Evolutionary conservation across 2,797 vertebrate genomes (phyloP).

Genomic region (Chloroceryle inda): DNA sequence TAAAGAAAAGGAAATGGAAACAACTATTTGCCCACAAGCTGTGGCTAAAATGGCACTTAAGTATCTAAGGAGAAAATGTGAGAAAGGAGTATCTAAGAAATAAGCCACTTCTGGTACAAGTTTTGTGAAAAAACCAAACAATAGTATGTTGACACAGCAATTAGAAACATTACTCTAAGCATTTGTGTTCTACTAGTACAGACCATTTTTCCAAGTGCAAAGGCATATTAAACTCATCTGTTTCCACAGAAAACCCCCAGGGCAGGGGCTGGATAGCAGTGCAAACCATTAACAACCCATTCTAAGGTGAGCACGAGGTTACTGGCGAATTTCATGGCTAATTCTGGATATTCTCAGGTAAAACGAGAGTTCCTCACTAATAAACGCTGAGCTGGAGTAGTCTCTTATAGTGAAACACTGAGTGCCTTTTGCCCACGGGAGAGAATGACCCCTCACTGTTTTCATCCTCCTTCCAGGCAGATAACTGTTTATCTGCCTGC

Average conservation of each 20-base stretch:
- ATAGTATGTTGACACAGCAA: neutral
- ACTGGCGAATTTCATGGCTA: neutral
- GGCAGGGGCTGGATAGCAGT: neutral
- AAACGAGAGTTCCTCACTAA: neutral
- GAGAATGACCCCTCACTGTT: neutral
- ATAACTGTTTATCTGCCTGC: neutral
- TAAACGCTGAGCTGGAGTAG: neutral
- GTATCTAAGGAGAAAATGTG: neutral
- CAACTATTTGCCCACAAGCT: neutral
- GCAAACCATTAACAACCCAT: neutral
- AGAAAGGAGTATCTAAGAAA: neutral
- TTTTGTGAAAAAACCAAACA: neutral
- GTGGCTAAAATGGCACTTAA: neutral
- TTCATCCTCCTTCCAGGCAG: neutral
- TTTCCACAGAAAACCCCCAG: neutral
- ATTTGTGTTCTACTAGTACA: neutral
- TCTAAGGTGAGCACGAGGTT: neutral
- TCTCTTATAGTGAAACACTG: neutral
- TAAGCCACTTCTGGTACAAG: neutral
- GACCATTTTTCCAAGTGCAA: neutral
- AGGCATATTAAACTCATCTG: neutral
- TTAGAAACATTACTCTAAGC: neutral
- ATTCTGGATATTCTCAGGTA: neutral
- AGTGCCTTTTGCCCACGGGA: neutral
- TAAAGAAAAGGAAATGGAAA: slow-evolving; percentile 21